Conservation (phyloP, 1,140 invertebrate genomes). For the Drosophila tropicalis region DNA sequence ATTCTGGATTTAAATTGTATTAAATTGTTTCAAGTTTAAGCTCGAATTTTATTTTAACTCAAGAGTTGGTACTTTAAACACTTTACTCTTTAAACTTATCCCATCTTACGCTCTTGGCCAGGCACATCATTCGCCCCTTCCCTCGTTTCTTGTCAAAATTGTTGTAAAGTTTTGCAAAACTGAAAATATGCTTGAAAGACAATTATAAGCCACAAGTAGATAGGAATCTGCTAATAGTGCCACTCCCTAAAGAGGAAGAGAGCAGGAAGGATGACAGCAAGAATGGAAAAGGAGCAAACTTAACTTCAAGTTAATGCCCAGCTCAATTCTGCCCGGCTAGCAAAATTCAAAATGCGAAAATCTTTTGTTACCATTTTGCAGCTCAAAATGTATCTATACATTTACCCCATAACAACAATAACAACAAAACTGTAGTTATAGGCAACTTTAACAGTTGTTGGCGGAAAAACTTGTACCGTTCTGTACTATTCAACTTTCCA, state of each 20-base stretch:
- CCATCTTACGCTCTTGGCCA: conserved; percentile 24
- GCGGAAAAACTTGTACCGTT: conserved; percentile 37
- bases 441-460: conserved; percentile 44
- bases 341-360: conserved; percentile 40
- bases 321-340: conserved; percentile 2
- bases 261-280: background rate
- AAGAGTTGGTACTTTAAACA: conserved; percentile 5
- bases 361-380: conserved; percentile 40
- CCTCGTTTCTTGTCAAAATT: conserved; percentile 12
- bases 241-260: conserved; percentile 19
- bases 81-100: conserved; percentile 19
- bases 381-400: background rate
- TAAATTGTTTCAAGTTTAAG: background rate
- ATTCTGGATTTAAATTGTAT: too few species aligned
- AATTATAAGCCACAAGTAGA: conserved; percentile 54
- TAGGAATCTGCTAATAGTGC: conserved; percentile 53
- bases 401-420: background rate
- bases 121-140: conserved; percentile 1
- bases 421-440: conserved; percentile 18
- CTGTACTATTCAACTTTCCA: background rate
- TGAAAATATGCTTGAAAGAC: conserved; percentile 45
- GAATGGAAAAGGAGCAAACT: conserved; percentile 11
- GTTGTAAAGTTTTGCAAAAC: conserved; percentile 25
- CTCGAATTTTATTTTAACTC: background rate
- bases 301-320: conserved; percentile 6